Conservation (phyloP, 2,797 vertebrate species). For the Rhinoraja longicauda region DNA sequence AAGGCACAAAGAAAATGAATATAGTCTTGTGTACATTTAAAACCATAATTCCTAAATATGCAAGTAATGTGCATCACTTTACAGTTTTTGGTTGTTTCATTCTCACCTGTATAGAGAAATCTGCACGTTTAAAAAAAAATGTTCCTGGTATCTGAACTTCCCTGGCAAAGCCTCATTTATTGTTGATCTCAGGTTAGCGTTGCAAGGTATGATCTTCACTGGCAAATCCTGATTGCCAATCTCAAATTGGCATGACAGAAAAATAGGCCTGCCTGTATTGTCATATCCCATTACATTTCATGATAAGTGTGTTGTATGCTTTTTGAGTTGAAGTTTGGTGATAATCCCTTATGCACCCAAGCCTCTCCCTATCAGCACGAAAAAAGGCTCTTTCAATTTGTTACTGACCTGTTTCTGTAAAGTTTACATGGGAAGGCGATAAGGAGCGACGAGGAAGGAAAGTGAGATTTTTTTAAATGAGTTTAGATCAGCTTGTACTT, state of each 20-base stretch:
- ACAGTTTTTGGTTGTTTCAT: too few relatives aligned
- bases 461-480: neutral
- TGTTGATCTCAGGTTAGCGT: too few relatives aligned
- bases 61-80: neutral
- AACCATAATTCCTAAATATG: neutral
- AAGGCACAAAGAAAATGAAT: neutral
- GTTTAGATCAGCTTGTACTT: neutral
- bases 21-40: neutral
- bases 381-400: neutral
- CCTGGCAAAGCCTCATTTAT: neutral
- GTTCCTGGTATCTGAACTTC: neutral
- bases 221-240: neutral
- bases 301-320: neutral
- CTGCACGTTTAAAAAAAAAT: too few relatives aligned
- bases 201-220: neutral
- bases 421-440: neutral
- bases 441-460: neutral
- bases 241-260: neutral
- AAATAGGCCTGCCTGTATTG: neutral
- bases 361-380: neutral
- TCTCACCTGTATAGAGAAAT: too few relatives aligned
- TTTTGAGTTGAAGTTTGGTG: neutral
- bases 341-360: neutral
- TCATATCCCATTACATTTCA: neutral
- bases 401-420: neutral